Evolutionary conservation across 1,140 invertebrate genomes (phyloP).

Genomic region (Daktulosphaira vitifoliae): DNA sequence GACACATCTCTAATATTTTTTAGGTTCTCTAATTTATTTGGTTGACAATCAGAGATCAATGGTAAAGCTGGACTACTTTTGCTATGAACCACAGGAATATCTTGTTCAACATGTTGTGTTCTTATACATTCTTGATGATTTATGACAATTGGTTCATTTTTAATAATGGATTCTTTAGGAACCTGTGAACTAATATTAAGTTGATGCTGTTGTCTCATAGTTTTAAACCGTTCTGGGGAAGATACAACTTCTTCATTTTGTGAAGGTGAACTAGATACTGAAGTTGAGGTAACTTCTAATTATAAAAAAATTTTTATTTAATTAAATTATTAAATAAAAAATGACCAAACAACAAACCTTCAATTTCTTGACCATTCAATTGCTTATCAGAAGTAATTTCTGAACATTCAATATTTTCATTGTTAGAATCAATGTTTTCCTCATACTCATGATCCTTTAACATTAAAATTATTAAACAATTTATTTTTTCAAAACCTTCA

Average conservation of each 20-base stretch:
- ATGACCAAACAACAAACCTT: neutral
- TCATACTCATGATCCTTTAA: conserved; percentile 16
- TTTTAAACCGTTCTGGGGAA: conserved; percentile 24
- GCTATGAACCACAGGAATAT: conserved; percentile 22
- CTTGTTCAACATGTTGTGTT: neutral
- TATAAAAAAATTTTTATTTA: no score
- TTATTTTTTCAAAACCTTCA: no score
- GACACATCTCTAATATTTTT: conserved; percentile 15
- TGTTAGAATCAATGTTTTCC: conserved; percentile 3
- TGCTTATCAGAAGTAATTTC: conserved; percentile 18
- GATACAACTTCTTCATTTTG: conserved; percentile 15
- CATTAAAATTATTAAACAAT: no score
- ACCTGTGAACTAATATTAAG: conserved; percentile 1
- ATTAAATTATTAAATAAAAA: no score
- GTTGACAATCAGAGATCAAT: conserved; percentile 12
- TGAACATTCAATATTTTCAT: conserved; percentile 27
- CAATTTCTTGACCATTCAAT: conserved; percentile 20
- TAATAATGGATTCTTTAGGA: neutral
- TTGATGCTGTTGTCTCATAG: conserved; percentile 26
- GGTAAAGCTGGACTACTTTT: conserved; percentile 25
- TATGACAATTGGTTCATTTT: conserved; percentile 4
- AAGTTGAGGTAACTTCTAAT: conserved; percentile 14
- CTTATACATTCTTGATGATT: conserved; percentile 11
- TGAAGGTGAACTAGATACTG: conserved; percentile 28
- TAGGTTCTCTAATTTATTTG: conserved; percentile 22